Base-by-base conservation (phyloP, 1,140 invertebrate species). In the Drosophila orosa region DNA sequence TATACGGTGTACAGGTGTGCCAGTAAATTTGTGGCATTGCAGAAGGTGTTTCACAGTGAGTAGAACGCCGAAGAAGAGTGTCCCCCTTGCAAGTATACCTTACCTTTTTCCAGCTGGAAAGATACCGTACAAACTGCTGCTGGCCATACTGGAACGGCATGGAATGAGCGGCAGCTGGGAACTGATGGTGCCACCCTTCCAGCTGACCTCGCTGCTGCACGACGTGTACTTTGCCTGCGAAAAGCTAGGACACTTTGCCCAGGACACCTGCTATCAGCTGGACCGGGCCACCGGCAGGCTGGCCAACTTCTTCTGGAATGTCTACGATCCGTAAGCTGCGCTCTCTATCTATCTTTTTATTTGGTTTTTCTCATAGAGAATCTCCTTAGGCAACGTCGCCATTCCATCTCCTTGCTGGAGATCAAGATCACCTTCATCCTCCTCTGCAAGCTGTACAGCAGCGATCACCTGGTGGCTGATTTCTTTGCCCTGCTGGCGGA, bases 1-100 rank as follows among this genome's bases (percentile, higher is more conserved):
- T 92, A 89, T 50, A 92, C 90, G 0, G 91, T 92, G 5, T 92
- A 92, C 69, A 75, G 91, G 4, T 92, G 91, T 65, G 91, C 91
- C 42, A 74, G 75, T 24, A 92, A 92, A 75, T 79, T 91, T 45
- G 47, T 90, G 3, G 76, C 81, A 8, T 31, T 92, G 17, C 90
- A 92, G 39, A 91, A 91, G 59, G 73, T 82, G 13, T 76, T 92
- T 39, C 85, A 90, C 72, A 92, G 91, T 92, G 61, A 74, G 80
- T 84, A 45, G 5, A 17, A 15, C n/a, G 15, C 22, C 42, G 27
- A 45, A 9, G n/a, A 19, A 3, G 1, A 5, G 7, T 15, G 27
- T 8, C 1, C 2, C 15, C 27, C 44, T 19, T 35, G 12, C 17
- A 13, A 52, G 29, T 17, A 3, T 58, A 13, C 22, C 10, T 12